A percentile compares a stretch with the other conserved stretches of the same genome.
Conservation (phyloP, 2,113 vertebrate genomes). For the Baryphthengus martii region DNA sequence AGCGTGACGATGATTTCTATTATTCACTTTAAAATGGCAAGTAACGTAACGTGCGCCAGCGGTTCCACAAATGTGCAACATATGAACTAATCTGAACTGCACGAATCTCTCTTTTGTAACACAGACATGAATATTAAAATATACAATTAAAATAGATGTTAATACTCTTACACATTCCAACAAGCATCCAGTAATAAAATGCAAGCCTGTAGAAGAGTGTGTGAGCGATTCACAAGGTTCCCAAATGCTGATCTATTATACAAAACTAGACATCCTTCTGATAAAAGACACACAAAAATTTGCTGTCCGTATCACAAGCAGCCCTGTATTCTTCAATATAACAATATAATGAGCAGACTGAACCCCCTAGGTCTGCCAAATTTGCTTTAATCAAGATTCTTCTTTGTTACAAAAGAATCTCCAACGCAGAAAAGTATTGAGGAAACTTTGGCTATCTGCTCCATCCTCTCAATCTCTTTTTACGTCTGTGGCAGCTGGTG, state of each 20-base stretch:
- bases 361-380: not conserved
- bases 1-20: not conserved
- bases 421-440: not conserved
- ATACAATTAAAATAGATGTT: not conserved
- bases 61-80: not conserved
- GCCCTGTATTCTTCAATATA: not conserved
- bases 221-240: not conserved
- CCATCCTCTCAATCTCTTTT: not conserved
- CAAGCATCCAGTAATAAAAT: not conserved
- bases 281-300: not conserved
- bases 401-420: not conserved
- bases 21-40: not conserved
- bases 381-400: not conserved
- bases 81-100: not conserved
- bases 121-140: not conserved
- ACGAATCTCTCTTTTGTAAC: not conserved
- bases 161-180: not conserved
- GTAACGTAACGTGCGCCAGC: not conserved
- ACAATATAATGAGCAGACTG: not conserved
- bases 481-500: not conserved
- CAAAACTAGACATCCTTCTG: not conserved
- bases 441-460: not conserved
- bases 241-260: fast-evolving
- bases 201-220: not conserved
- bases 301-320: not conserved